Conservation (phyloP, 2,888 invertebrate genomes). For the Rhorus exstirpatorius region DNA sequence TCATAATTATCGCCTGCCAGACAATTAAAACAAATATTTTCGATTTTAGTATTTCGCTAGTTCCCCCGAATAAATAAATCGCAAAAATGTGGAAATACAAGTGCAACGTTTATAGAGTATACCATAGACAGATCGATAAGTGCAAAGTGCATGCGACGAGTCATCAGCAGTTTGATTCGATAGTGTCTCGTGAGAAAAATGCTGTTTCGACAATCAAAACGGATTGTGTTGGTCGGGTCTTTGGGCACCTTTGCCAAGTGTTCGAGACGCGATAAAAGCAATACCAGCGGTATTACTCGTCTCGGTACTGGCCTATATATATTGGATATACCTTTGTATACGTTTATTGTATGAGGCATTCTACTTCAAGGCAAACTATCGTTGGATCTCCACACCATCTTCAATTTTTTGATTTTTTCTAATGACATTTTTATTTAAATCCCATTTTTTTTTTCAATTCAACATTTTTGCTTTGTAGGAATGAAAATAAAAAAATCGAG, state of each 20-base stretch:
- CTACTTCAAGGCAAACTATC: not conserved
- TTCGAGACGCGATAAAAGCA: conserved; percentile 54
- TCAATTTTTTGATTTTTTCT: not conserved
- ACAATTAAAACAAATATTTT: too few species aligned
- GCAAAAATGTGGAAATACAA: conserved; percentile 37
- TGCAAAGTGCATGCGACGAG: conserved; percentile 19
- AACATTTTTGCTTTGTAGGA: too few species aligned
- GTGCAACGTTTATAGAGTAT: conserved; percentile 25
- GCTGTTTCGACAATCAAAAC: conserved; percentile 46
- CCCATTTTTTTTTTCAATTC: too few species aligned
- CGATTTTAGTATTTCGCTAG: too few species aligned
- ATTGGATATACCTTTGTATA: conserved; percentile 1
- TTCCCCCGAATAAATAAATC: too few species aligned
- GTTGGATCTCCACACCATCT: too few species aligned
- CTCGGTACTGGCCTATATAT: conserved; percentile 20
- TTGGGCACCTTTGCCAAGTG: conserved; percentile 44
- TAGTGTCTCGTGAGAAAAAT: conserved; percentile 46
- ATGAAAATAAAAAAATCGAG: too few species aligned
- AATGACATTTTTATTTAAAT: conserved; percentile 13
- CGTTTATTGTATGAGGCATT: conserved; percentile 1
- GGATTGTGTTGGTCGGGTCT: conserved; percentile 35
- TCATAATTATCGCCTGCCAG: too few species aligned
- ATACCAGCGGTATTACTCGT: conserved; percentile 54
- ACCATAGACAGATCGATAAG: conserved; percentile 42
- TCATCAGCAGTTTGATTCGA: conserved; percentile 45